Percentiles rank a stretch among this genome's conserved stretches.
These are phyloP conservation scores for Macroglossus sobrinus DNA, from an alignment of 2,113 vertebrate species.

Conservation along the genomic window DNA sequence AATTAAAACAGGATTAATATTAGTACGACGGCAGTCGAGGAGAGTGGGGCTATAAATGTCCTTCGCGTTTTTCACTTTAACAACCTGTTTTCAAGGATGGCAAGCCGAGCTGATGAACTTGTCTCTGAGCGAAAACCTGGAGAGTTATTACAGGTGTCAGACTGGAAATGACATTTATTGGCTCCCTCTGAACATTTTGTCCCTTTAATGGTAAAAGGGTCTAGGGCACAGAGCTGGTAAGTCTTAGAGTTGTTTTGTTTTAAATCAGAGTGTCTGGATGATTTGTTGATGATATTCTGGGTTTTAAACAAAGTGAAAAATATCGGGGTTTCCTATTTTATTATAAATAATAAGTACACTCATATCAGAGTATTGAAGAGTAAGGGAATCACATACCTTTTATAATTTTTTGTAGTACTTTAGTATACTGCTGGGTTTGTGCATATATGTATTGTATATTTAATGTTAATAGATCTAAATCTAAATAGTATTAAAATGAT, in stretches of 20 bases:
- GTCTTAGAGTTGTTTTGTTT: neutral
- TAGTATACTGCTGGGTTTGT: neutral
- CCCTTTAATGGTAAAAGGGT: neutral
- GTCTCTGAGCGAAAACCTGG: neutral
- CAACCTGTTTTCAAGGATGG: constrained; percentile 10
- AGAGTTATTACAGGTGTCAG: constrained; percentile 21
- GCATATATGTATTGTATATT: neutral
- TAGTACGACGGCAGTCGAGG: neutral
- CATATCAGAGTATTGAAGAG: neutral
- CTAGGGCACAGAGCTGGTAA: neutral
- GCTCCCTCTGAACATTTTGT: neutral
- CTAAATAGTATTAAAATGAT: neutral
- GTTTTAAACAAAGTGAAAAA: neutral
- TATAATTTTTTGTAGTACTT: neutral
- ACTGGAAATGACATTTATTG: neutral
- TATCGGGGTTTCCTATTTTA: neutral
- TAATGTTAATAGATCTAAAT: neutral
- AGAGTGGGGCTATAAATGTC: neutral
- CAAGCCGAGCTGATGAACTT: constrained; percentile 13
- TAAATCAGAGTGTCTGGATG: neutral
- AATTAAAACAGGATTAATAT: constrained; percentile 44
- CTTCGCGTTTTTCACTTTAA: constrained; percentile 29
- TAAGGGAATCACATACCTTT: neutral
- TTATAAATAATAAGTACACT: neutral
- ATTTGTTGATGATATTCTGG: neutral